Conservation (phyloP, 2,113 vertebrate genomes). For the Pongo abelii region DNA sequence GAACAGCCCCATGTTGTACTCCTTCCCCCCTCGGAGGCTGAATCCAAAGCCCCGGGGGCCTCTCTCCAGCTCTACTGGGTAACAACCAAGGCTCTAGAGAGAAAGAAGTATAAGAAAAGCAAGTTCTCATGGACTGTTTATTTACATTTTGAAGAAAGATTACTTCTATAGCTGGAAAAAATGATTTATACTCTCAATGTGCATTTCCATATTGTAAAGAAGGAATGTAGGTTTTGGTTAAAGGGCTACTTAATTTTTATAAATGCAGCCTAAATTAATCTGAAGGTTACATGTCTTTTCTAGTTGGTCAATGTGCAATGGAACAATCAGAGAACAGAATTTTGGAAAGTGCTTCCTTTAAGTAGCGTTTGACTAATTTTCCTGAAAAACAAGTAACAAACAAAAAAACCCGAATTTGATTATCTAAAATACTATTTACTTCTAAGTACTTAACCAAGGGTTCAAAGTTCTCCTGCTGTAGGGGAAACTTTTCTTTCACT, state of each 20-base stretch:
- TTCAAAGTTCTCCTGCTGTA: neutral
- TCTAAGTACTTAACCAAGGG: neutral
- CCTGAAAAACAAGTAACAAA: neutral
- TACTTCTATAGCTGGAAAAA: neutral
- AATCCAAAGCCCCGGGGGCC: constrained; percentile 96
- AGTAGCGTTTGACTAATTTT: neutral
- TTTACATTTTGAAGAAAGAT: neutral
- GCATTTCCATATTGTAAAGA: neutral
- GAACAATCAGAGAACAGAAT: neutral
- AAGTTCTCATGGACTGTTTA: neutral
- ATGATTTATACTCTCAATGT: fast-evolving
- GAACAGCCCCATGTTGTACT: constrained; percentile 98
- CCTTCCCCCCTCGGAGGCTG: constrained; percentile 96
- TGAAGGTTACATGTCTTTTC: neutral
- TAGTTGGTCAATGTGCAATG: neutral
- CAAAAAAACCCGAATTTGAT: neutral
- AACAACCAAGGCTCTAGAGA: constrained; percentile 87
- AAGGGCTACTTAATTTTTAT: neutral
- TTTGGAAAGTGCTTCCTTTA: neutral
- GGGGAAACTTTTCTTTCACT: neutral
- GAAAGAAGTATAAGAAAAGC: fast-evolving
- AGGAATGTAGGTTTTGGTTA: neutral
- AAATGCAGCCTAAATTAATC: neutral
- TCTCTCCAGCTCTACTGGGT: constrained; percentile 94
- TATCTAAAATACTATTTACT: neutral